Conservation (phyloP, 2,113 vertebrate genomes). For the Chloroceryle aenea region DNA sequence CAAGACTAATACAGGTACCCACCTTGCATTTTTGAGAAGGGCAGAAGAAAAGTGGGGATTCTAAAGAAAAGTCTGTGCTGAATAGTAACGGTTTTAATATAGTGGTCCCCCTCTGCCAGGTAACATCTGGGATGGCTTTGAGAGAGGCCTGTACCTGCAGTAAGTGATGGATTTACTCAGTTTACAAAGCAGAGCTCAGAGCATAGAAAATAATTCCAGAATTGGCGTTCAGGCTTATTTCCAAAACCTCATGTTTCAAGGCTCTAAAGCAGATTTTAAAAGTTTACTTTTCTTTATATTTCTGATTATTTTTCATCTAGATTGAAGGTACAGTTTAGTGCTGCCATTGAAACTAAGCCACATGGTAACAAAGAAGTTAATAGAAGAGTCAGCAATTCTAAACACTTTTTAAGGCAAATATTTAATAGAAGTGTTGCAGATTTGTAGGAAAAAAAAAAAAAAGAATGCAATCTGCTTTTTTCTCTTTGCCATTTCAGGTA, state of each 20-base stretch:
- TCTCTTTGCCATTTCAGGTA: background rate
- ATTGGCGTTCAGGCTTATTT: background rate
- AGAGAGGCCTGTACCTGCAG: background rate
- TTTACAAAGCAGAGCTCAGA: background rate
- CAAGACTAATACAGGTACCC: slow-evolving; percentile 73
- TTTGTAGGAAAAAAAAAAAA: background rate
- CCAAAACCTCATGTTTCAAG: background rate
- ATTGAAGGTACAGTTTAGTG: background rate
- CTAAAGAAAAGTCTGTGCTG: background rate
- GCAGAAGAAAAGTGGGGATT: background rate
- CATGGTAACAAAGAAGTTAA: background rate
- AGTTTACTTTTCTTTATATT: background rate
- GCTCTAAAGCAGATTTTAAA: background rate
- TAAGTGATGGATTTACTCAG: background rate
- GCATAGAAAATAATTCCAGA: background rate
- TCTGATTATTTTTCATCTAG: background rate
- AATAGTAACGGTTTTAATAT: background rate
- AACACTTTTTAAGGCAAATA: background rate
- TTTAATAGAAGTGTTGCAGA: background rate
- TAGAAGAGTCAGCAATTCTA: background rate
- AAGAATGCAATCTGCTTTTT: background rate
- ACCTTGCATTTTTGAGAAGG: background rate
- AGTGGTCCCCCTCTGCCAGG: background rate
- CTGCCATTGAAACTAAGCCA: background rate
- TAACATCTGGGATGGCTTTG: background rate